These are phyloP conservation scores for human DNA, from an alignment of 2,113 vertebrate genomes.

Conservation along the genomic window DNA sequence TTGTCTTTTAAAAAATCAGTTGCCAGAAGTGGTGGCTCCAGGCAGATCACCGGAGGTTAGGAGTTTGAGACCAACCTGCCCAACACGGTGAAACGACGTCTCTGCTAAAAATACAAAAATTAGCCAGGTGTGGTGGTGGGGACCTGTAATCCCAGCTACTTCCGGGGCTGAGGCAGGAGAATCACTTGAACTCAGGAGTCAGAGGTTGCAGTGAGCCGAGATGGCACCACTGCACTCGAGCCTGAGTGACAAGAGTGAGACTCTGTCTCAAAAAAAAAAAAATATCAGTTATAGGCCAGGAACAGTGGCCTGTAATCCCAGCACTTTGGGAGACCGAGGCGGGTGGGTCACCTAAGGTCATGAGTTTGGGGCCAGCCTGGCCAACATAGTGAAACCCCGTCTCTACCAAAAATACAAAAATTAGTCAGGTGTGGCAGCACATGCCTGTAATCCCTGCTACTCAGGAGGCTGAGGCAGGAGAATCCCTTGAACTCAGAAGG, in stretches of 20 bases:
- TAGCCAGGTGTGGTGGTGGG: background rate
- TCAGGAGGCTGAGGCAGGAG: background rate
- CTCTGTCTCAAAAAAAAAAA: background rate
- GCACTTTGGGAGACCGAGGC: background rate
- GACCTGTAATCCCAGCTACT: background rate
- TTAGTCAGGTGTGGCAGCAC: background rate
- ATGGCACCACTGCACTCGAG: background rate
- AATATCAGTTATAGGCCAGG: background rate
- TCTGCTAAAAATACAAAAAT: background rate
- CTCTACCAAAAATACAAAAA: background rate
- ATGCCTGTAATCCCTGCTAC: background rate
- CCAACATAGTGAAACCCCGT: background rate
- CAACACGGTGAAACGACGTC: background rate
- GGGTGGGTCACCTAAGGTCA: background rate
- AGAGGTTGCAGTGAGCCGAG: background rate
- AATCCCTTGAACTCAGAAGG: background rate
- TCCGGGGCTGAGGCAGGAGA: background rate
- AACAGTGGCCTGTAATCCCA: background rate
- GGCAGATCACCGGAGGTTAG: background rate
- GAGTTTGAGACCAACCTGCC: background rate
- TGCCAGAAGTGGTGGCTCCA: background rate
- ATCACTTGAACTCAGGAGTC: background rate
- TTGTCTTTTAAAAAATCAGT: background rate
- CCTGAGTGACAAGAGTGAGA: background rate
- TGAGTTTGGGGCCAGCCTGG: background rate